Percentiles rank a stretch among this genome's conserved stretches.
phyloP scores from a whole-genome alignment of 1,140 invertebrate genomes.

The Diuraphis noxia region DNA sequence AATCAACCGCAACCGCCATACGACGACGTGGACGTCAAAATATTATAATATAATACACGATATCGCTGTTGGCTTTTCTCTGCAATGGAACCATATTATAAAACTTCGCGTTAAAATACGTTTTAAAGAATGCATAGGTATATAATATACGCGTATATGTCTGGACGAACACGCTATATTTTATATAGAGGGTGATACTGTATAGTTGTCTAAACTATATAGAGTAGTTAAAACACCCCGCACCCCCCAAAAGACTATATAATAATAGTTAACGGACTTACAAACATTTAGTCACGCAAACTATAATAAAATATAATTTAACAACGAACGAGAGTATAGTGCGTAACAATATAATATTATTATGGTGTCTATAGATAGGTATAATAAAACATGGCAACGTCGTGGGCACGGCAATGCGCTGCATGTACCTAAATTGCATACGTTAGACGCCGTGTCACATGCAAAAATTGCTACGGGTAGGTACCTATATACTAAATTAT shows the following conservation, averaged over 20 bases:
- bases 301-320: conserved; percentile 12
- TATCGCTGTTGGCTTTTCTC: neutral
- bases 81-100: neutral
- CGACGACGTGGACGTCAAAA: neutral
- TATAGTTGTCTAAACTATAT: neutral
- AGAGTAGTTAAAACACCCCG: neutral
- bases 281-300: neutral
- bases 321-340: neutral
- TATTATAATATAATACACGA: neutral
- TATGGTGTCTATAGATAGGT: neutral
- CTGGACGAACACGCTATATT: neutral
- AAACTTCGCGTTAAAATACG: neutral
- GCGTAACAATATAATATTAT: neutral
- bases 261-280: conserved; percentile 9
- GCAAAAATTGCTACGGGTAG: neutral
- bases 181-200: neutral
- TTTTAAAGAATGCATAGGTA: neutral
- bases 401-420: neutral
- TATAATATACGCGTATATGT: neutral
- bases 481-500: neutral
- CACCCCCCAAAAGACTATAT: neutral
- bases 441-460: conserved; percentile 30
- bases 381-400: neutral
- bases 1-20: neutral
- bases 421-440: conserved; percentile 46